Conservation (phyloP, 2,888 invertebrate genomes). For the Hyposoter didymator region DNA sequence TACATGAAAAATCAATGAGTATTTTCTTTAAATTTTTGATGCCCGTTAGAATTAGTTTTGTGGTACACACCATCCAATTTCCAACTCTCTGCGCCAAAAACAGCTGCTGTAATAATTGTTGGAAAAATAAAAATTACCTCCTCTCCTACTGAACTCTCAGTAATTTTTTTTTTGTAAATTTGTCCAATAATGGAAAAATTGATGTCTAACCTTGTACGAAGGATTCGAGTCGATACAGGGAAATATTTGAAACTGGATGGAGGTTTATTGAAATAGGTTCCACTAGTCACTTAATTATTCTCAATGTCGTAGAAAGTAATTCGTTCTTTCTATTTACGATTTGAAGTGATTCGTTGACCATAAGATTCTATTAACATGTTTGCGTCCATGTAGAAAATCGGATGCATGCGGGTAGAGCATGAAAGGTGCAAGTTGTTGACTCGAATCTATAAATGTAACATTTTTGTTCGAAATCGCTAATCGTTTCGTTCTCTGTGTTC, state of each 20-base stretch:
- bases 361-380: neutral
- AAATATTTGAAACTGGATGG: neutral
- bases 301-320: neutral
- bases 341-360: neutral
- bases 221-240: neutral
- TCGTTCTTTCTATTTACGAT: neutral
- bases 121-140: too few species aligned
- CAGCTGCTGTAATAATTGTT: too few species aligned
- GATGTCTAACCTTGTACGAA: neutral
- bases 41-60: too few species aligned
- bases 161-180: neutral
- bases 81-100: too few species aligned
- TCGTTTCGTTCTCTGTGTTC: neutral
- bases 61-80: too few species aligned
- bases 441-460: neutral
- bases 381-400: neutral
- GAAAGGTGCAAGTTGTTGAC: neutral
- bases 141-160: too few species aligned
- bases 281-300: neutral
- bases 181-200: neutral
- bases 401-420: neutral
- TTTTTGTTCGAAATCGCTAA: neutral
- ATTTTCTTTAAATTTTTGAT: too few species aligned
- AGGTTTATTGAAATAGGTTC: neutral
- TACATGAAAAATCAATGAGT: too few species aligned